Evolutionary conservation across 1,140 invertebrate species (phyloP).

Genomic region (Penaeus chinensis): DNA sequence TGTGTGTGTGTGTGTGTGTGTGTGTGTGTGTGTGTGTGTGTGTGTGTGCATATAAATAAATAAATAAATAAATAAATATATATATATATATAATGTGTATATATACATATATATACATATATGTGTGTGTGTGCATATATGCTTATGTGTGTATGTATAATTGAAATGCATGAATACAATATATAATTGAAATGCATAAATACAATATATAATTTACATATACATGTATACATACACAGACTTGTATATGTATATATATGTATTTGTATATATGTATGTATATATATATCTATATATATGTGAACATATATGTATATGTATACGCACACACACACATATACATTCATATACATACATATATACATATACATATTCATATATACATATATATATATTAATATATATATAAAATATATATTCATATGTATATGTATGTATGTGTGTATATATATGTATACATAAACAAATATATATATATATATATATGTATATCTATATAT

Average conservation of each 20-base stretch:
- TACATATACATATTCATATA: too few relatives aligned
- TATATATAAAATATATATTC: too few relatives aligned
- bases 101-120: too few relatives aligned
- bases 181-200: constrained; percentile 2
- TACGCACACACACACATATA: too few relatives aligned
- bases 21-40: background rate
- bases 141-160: background rate
- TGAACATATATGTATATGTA: too few relatives aligned
- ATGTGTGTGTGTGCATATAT: background rate
- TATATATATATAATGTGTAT: background rate
- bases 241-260: background rate
- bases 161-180: background rate
- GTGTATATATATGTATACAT: too few relatives aligned
- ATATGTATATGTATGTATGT: too few relatives aligned
- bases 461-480: too few relatives aligned
- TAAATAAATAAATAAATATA: background rate
- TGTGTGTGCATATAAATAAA: background rate
- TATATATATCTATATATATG: background rate
- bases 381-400: too few relatives aligned
- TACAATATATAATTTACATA: constrained; percentile 6
- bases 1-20: background rate
- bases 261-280: background rate
- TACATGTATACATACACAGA: too few relatives aligned
- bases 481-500: too few relatives aligned
- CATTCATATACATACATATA: too few relatives aligned